Evolutionary conservation across 2,888 invertebrate genomes (phyloP).

Genomic region (Leptinotarsa haldemani): DNA sequence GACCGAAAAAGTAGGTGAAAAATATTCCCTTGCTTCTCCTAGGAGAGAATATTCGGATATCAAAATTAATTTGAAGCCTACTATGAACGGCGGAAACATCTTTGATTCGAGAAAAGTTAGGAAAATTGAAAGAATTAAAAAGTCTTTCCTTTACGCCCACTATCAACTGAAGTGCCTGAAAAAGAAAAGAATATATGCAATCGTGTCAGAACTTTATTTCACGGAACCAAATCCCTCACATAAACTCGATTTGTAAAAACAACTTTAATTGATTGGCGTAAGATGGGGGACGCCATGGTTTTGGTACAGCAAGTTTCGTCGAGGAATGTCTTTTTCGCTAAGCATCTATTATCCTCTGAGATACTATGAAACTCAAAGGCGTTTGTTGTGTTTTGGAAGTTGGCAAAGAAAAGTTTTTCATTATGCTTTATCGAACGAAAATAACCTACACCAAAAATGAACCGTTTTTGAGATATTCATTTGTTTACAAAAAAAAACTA

Average conservation of each 20-base stretch:
- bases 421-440: no score
- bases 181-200: background rate
- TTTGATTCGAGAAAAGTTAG: background rate
- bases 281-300: background rate
- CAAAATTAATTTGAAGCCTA: no score
- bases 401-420: no score
- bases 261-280: constrained; percentile 11
- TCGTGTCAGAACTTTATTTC: background rate
- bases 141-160: background rate
- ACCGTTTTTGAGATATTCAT: no score
- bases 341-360: constrained; percentile 6
- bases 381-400: background rate
- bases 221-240: background rate
- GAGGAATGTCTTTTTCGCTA: constrained; percentile 10
- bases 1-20: no score
- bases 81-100: no score
- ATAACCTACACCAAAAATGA: no score
- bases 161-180: background rate
- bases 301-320: constrained; percentile 7
- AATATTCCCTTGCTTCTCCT: no score
- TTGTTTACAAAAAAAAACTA: no score
- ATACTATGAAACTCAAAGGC: background rate
- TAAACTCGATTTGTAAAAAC: constrained; percentile 8
- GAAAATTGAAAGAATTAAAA: background rate
- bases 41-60: no score